phyloP scores from a whole-genome alignment of 2,113 vertebrate genomes.

The Crotalus viridis region DNA sequence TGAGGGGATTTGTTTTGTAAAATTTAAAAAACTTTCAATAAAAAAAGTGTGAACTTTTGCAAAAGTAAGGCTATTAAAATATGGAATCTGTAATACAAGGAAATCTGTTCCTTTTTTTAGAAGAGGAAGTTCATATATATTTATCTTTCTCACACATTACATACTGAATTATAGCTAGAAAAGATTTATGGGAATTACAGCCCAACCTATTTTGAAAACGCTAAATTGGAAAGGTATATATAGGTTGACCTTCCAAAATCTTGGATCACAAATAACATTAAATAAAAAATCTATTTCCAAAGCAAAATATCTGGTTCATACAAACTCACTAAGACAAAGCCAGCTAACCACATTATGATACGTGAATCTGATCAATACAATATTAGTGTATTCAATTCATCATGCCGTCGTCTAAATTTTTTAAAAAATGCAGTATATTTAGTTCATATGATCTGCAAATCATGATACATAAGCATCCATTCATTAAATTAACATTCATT shows the following conservation, averaged over 20 bases:
- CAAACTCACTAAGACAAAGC: neutral
- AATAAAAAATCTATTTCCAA: neutral
- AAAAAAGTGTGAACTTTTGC: neutral
- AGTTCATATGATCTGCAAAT: neutral
- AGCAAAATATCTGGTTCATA: neutral
- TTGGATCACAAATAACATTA: neutral
- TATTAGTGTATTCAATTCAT: neutral
- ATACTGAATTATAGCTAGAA: neutral
- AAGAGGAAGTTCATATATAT: neutral
- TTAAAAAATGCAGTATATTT: neutral
- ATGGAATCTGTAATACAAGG: neutral
- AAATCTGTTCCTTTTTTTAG: neutral
- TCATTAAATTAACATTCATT: slow-evolving; percentile 40
- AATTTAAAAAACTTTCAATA: too few species aligned
- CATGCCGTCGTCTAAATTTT: neutral
- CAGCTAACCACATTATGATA: neutral
- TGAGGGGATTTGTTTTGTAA: too few species aligned
- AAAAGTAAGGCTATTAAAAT: neutral
- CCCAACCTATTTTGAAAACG: neutral
- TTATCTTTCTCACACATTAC: neutral
- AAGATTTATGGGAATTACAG: neutral
- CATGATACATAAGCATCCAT: neutral
- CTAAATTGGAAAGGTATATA: neutral
- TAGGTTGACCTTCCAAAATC: neutral
- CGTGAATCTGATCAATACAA: neutral